phyloP scores from a whole-genome alignment of 2,888 invertebrate genomes.

The Hyposoter didymator region DNA sequence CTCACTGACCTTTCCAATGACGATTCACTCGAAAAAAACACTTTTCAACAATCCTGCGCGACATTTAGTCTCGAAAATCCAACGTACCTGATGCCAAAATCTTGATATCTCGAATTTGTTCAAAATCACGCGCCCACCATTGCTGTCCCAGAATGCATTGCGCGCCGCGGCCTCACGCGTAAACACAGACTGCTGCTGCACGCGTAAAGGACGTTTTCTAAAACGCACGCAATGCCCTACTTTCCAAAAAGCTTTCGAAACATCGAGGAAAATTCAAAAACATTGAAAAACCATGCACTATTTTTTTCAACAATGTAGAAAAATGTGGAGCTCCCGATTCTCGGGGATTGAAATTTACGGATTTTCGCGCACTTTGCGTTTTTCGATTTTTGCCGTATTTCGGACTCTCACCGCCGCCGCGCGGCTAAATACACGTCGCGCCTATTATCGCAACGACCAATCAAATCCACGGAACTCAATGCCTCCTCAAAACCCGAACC shows the following conservation, averaged over 20 bases:
- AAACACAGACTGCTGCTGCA: too few relatives aligned
- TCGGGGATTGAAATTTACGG: neutral
- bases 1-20: conserved; percentile 6
- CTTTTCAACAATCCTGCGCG: neutral
- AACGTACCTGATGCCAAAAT: conserved; percentile 68
- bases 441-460: conserved; percentile 73
- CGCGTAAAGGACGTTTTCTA: conserved; percentile 66
- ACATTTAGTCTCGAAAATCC: conserved; percentile 24
- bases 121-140: conserved; percentile 86
- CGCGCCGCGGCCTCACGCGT: conserved; percentile 74
- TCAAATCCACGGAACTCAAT: conserved; percentile 69
- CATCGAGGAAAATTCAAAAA: neutral
- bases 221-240: conserved; percentile 50
- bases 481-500: neutral
- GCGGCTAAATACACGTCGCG: conserved; percentile 78
- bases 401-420: conserved; percentile 73
- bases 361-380: conserved; percentile 79
- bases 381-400: conserved; percentile 80
- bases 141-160: conserved; percentile 82
- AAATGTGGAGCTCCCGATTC: neutral
- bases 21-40: neutral
- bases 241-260: neutral
- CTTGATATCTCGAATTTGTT: conserved; percentile 82
- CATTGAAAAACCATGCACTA: neutral
- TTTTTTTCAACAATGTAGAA: neutral